Evolutionary conservation across 1,140 invertebrate species (phyloP).

Genomic region (Eumaeus atala): DNA sequence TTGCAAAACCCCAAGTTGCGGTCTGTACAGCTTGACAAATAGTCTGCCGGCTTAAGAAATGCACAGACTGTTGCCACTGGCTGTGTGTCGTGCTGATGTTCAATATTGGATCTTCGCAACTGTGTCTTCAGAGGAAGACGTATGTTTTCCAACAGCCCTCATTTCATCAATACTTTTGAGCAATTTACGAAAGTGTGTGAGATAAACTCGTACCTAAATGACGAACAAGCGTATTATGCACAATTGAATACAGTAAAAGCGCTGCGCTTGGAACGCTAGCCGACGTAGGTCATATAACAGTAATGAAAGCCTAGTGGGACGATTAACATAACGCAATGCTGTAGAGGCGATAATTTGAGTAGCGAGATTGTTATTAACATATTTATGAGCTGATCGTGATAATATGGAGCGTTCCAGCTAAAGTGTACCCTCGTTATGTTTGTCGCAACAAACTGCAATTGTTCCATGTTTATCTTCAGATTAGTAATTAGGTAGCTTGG

Average conservation of each 20-base stretch:
- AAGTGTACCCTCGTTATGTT: conserved; percentile 66
- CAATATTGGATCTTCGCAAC: too few species aligned
- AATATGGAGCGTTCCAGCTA: conserved; percentile 58
- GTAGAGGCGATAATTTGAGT: conserved; percentile 41
- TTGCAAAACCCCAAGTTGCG: conserved; percentile 53
- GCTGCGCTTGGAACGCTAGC: conserved; percentile 1
- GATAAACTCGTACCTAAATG: too few species aligned
- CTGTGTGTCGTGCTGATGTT: conserved; percentile 20
- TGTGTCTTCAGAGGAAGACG: too few species aligned
- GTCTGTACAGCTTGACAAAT: conserved; percentile 52
- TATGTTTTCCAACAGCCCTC: too few species aligned
- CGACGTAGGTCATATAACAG: conserved; percentile 19
- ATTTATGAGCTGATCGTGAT: conserved; percentile 61
- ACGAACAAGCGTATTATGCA: too few species aligned
- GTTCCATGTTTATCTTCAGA: conserved; percentile 9
- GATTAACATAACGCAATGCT: conserved; percentile 35
- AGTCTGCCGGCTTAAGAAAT: conserved; percentile 32
- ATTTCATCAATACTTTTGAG: too few species aligned
- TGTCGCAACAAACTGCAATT: conserved; percentile 44
- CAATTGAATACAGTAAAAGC: too few species aligned
- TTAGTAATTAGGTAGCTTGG: conserved; percentile 1
- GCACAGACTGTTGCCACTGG: conserved; percentile 4
- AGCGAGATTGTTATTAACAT: conserved; percentile 51
- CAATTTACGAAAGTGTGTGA: too few species aligned
- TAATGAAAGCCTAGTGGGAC: conserved; percentile 18